Evolutionary conservation across 2,888 invertebrate genomes (phyloP).

Genomic region (Athripsodes cinereus): DNA sequence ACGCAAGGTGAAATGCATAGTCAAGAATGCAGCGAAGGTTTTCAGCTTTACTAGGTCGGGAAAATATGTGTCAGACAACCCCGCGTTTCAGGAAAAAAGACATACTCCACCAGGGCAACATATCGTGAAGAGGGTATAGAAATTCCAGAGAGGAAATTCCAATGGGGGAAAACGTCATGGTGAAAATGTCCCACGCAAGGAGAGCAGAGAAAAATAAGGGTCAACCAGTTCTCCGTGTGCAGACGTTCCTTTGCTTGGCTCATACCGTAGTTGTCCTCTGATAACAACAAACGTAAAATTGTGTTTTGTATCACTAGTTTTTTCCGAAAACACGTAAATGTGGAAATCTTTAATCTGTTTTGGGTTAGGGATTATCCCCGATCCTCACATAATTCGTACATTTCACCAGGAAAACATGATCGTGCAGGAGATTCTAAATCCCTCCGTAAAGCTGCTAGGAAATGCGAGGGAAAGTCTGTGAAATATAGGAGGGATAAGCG

Average conservation of each 20-base stretch:
- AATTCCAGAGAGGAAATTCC: background rate
- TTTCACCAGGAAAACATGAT: background rate
- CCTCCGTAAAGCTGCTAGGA: too few species aligned
- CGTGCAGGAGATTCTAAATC: background rate
- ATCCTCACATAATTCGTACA: slow-evolving; percentile 6
- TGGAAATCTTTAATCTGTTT: background rate
- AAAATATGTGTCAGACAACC: background rate
- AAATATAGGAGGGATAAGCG: too few species aligned
- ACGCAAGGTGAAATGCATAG: background rate
- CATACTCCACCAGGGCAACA: background rate
- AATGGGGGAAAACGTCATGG: slow-evolving; percentile 3
- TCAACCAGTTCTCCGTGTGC: too few species aligned
- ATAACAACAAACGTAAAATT: background rate
- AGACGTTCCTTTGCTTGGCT: too few species aligned
- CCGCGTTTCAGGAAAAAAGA: background rate
- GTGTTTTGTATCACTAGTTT: background rate
- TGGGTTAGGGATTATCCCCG: slow-evolving; percentile 1
- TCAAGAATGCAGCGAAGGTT: too few species aligned
- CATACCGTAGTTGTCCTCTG: too few species aligned
- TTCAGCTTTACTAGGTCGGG: too few species aligned
- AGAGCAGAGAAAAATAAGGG: background rate
- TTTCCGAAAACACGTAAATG: background rate
- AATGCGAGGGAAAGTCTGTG: too few species aligned
- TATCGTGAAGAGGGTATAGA: background rate
- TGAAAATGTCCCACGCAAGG: background rate